These are phyloP conservation scores for Ciconia maguari DNA, from an alignment of 2,113 vertebrate genomes.

Conservation along the genomic window DNA sequence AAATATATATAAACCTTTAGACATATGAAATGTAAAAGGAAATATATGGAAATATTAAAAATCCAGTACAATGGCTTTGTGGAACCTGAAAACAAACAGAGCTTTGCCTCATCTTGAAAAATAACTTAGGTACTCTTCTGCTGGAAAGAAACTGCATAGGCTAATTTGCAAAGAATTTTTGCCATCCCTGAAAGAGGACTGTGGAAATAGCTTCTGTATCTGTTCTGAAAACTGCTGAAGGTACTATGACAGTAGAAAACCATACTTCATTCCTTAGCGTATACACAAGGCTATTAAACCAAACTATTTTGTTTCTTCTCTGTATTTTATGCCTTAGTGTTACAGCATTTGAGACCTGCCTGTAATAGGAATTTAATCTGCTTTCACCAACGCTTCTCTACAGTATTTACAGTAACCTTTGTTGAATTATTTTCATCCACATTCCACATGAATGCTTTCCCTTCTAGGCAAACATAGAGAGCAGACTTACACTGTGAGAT, in stretches of 20 bases:
- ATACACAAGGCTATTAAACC: neutral
- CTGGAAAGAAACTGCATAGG: accelerated
- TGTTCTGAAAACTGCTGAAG: neutral
- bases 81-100: neutral
- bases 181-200: neutral
- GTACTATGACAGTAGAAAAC: neutral
- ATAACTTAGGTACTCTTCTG: neutral
- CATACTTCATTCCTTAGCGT: neutral
- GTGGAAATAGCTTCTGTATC: neutral
- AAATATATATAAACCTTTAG: neutral
- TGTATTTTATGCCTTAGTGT: neutral
- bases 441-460: slow-evolving; percentile 5
- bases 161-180: neutral
- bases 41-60: neutral
- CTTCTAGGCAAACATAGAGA: slow-evolving; percentile 11
- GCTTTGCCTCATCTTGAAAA: neutral
- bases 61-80: neutral
- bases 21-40: neutral
- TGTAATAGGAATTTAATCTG: neutral
- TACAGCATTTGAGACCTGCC: neutral
- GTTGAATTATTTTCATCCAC: slow-evolving; percentile 28
- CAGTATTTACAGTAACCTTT: neutral
- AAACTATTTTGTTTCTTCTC: neutral
- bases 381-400: neutral
- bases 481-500: neutral